These are phyloP conservation scores for Lethenteron reissneri DNA, from an alignment of 2,113 vertebrate genomes.

Conservation along the genomic window DNA sequence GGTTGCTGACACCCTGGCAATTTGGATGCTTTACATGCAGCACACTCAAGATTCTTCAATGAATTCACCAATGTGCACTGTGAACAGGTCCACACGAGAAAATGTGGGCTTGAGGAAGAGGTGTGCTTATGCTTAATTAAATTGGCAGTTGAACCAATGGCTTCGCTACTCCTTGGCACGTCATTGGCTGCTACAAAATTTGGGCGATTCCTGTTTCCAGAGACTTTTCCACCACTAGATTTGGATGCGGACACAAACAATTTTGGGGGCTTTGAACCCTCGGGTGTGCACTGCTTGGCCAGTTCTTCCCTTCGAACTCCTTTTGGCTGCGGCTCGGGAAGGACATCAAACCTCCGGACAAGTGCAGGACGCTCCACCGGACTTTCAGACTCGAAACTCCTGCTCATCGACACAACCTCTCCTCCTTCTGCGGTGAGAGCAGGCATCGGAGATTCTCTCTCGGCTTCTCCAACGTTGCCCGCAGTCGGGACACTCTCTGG, in stretches of 20 bases:
- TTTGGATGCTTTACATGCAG: not conserved
- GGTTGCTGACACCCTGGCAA: not conserved
- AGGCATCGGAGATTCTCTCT: not conserved
- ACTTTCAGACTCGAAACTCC: too few relatives aligned
- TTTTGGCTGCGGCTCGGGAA: not conserved
- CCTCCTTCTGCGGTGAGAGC: not conserved
- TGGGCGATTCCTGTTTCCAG: not conserved
- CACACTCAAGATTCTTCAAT: not conserved
- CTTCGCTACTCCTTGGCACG: not conserved
- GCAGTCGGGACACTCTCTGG: not conserved
- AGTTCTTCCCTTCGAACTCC: not conserved
- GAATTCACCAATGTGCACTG: slow-evolving; percentile 1
- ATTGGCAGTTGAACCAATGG: not conserved
- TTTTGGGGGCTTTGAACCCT: slow-evolving; percentile 1
- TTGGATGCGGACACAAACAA: not conserved
- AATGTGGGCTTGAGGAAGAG: not conserved
- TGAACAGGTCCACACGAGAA: not conserved
- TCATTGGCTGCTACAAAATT: not conserved
- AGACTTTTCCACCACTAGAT: not conserved
- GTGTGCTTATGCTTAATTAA: slow-evolving; percentile 1
- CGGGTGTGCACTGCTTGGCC: not conserved
- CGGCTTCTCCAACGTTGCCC: not conserved
- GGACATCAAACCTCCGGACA: not conserved
- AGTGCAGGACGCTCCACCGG: too few relatives aligned
- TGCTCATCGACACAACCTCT: not conserved